Base-by-base conservation (phyloP, 2,113 vertebrate genomes). In the Alces alces region DNA sequence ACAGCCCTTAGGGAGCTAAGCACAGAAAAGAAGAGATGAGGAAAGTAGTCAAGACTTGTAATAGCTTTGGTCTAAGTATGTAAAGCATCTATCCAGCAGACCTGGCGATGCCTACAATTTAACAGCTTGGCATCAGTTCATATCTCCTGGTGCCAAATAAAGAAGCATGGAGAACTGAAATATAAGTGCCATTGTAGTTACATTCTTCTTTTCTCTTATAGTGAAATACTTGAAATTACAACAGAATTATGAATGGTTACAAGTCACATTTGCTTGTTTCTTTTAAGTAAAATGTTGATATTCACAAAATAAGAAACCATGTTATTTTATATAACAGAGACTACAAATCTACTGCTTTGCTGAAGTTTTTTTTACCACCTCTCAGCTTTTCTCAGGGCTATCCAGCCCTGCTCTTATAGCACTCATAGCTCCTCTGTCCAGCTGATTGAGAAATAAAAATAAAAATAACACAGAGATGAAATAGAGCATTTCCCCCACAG, bases 1-100 rank as follows among this genome's bases (percentile, higher is more conserved):
- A 94, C 78, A 97, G 54, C 45, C 95, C 88, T 93, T 87, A 61
- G 91, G 95, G 95, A 97, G 50, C 61, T 89, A 86, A 92, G 60
- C 36, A 86, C 33, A 93, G 58, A 80, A 90, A 95, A 61, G 52
- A 76, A 90, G 57, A 86, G 95, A 47, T 30, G 27, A 30, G 3
- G 25, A 47, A 92, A 94, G 90, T 47, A 94, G 79, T 95, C 45
- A 85, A 96, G 61, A 96, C 55, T 80, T 91, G 39, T 95, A 84
- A 95, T 47, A 73, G 33, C 87, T 28, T 90, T 58, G 30, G 57
- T 89, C 84, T 92, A 47, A 95, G 57, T 80, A 94, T 12, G 3
- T 25, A 43, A 14, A 95, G 64, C 84, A 66, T 28, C 28, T 36
- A 17, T 88, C 80, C 88, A 92, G 36, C 15, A 84, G 91, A 89